Base-by-base conservation (phyloP, 2,113 vertebrate species). In the Eubucco bourcierii region DNA sequence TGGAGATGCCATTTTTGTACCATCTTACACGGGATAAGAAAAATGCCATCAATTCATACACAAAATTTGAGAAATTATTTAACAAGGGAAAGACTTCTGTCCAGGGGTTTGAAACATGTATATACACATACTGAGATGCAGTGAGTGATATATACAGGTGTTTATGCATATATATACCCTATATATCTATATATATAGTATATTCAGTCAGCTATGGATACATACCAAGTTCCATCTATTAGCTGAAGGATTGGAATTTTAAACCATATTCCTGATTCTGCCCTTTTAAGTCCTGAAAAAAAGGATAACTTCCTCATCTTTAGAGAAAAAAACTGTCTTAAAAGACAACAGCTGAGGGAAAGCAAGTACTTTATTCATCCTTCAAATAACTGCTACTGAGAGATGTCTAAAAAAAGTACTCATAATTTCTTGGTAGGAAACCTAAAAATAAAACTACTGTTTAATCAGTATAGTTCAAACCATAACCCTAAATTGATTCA, bases 391-490 rank as follows among this genome's bases (percentile, higher is more conserved):
- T 52, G 72, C 46, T 50, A 47, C 67, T 41, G 44, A 15, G 33
- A 87, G 7, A 52, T 44, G 13, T 61, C 71, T 81, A 63, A 76
- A 90, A 94, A 78, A 80, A 31, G 41, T 18, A 50, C 25, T 61
- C 29, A 33, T 68, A 70, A 61, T 87, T 89, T 92, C 75, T 82
- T 80, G 41, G 37, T 88, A 84, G 24, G 47, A 94, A 94, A 84
- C 15, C 58, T 90, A 83, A 93, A 87, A 94, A 90, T 89, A 85
- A 82, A 77, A 25, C 46, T 44, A 50, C 46, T 63, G 44, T 70
- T 92, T 84, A 63, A 60, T 73, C n/a, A 50, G 44, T 53, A 20
- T 27, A 53, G 39, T 80, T 92, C 50, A 92, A 65, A 50, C 68
- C 39, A 41, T 53, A 74, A 90, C 59, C 28, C 37, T 80, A 23